Percentiles rank a stretch among this genome's conserved stretches.
Conservation (phyloP, 2,888 invertebrate species). For the Ophonus ardosiacus region DNA sequence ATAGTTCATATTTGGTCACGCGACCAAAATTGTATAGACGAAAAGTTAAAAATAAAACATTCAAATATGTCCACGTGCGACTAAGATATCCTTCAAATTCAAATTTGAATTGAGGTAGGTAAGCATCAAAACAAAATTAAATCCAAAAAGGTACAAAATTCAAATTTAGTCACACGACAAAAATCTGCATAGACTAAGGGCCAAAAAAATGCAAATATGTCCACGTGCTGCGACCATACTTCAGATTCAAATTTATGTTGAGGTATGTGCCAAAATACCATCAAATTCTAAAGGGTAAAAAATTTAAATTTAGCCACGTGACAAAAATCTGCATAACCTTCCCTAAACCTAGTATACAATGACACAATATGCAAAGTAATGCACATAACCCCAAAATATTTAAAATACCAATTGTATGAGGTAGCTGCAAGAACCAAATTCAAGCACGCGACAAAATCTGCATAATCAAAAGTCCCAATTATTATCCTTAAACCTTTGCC, state of each 20-base stretch:
- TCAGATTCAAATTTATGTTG: constrained; percentile 2
- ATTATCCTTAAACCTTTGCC: background rate
- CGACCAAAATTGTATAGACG: too few relatives aligned
- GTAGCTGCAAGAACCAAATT: background rate
- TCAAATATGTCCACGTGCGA: too few relatives aligned
- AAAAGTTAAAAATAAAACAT: too few relatives aligned
- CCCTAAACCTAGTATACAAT: constrained; percentile 60
- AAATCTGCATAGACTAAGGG: background rate
- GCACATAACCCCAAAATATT: constrained; percentile 20
- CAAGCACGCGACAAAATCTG: background rate
- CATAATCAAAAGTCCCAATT: background rate
- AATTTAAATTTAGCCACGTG: constrained; percentile 41
- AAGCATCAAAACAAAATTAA: background rate
- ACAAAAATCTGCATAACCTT: constrained; percentile 34
- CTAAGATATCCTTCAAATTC: background rate
- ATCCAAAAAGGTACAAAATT: background rate
- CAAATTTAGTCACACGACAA: background rate
- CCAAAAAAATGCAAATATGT: background rate
- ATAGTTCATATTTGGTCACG: too few relatives aligned
- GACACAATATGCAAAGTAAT: constrained; percentile 45
- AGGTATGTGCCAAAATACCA: background rate
- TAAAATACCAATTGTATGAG: background rate
- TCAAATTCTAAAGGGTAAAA: constrained; percentile 17
- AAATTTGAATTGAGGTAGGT: background rate
- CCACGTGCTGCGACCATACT: background rate